Conservation (phyloP, 2,797 vertebrate genomes). For the Pyrocephalus nanus region DNA sequence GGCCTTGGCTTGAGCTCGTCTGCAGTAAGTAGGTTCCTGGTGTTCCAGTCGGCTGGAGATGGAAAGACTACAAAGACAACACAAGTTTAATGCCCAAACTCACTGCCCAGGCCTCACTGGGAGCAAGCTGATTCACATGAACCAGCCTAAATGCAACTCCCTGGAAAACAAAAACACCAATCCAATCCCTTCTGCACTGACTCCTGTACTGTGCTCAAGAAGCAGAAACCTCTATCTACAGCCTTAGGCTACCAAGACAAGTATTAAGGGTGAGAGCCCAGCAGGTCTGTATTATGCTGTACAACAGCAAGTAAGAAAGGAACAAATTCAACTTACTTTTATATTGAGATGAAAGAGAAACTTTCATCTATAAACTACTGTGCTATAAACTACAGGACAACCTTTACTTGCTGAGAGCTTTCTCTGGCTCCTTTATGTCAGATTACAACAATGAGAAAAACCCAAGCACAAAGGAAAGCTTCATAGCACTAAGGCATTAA, state of each 20-base stretch:
- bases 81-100: background rate
- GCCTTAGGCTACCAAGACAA: background rate
- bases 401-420: background rate
- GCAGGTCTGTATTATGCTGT: background rate
- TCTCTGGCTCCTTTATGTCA: background rate
- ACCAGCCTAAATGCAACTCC: background rate
- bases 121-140: background rate
- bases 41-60: conserved; percentile 94
- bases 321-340: background rate
- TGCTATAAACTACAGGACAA: background rate
- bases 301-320: background rate
- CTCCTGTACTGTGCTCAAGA: background rate
- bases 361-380: no score
- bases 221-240: background rate
- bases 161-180: background rate
- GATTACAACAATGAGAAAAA: background rate
- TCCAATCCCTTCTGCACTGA: background rate
- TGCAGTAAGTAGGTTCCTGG: conserved; percentile 95
- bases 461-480: background rate
- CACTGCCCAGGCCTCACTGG: background rate
- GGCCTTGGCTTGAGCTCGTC: conserved; percentile 89
- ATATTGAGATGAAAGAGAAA: background rate
- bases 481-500: background rate
- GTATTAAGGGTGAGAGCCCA: background rate
- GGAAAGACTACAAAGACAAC: conserved; percentile 86